A percentile compares a stretch with the other conserved stretches of the same genome.
phyloP scores from a whole-genome alignment of 2,888 invertebrate species.

The Himalopsyche anomala region DNA sequence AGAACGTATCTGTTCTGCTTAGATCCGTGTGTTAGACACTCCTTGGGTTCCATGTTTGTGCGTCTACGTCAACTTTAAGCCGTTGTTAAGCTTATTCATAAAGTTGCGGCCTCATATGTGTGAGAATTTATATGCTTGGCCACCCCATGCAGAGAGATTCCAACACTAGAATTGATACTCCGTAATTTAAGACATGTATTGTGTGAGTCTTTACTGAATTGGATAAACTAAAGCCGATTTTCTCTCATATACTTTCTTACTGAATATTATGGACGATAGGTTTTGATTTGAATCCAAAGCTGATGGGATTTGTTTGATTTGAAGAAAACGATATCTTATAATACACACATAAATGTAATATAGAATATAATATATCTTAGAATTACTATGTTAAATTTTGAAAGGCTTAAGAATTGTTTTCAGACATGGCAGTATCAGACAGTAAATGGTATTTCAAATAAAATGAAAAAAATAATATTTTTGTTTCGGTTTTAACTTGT shows the following conservation, averaged over 20 bases:
- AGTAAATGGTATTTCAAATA: too few species aligned
- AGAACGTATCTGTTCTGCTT: not conserved
- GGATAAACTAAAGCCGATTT: not conserved
- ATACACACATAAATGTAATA: too few species aligned
- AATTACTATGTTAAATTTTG: too few species aligned
- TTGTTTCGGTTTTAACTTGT: too few species aligned
- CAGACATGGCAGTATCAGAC: too few species aligned
- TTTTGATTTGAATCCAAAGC: slow-evolving; percentile 15
- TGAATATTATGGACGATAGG: not conserved
- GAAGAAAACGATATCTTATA: not conserved
- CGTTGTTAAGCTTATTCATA: slow-evolving; percentile 45
- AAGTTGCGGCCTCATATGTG: slow-evolving; percentile 39
- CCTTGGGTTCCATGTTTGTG: slow-evolving; percentile 51
- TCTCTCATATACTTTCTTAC: not conserved
- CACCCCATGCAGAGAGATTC: slow-evolving; percentile 34
- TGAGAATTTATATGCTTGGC: slow-evolving; percentile 34
- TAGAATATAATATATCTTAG: too few species aligned
- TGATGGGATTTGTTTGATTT: slow-evolving; percentile 19
- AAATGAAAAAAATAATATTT: too few species aligned
- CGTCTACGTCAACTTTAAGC: slow-evolving; percentile 52
- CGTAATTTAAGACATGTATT: slow-evolving; percentile 26
- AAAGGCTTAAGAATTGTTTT: too few species aligned
- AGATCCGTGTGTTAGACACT: not conserved
- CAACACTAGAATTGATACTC: slow-evolving; percentile 30
- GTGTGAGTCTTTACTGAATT: slow-evolving; percentile 34